phyloP scores from a whole-genome alignment of 2,888 invertebrate genomes.

The Euplexia lucipara region DNA sequence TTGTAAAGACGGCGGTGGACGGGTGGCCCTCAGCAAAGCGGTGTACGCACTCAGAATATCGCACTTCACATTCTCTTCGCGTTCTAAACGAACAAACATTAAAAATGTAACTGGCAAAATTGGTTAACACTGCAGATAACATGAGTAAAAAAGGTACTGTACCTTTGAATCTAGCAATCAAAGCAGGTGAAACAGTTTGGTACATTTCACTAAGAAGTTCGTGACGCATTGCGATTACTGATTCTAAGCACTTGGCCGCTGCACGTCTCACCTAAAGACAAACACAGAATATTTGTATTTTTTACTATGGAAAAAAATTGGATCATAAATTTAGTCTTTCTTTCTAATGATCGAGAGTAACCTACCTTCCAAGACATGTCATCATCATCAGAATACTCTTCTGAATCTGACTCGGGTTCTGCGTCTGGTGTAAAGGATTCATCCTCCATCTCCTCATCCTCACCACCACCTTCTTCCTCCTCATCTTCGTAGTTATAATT shows the following conservation, averaged over 20 bases:
- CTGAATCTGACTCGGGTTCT: slow-evolving; percentile 95
- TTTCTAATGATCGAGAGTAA: no score
- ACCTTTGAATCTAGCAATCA: slow-evolving; percentile 98
- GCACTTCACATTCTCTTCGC: slow-evolving; percentile 99
- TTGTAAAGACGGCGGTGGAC: slow-evolving; percentile 92
- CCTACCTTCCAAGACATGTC: slow-evolving; percentile 99
- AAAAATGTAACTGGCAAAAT: no score
- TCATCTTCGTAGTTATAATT: slow-evolving; percentile 99
- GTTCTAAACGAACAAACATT: slow-evolving; percentile 90
- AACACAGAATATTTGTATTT: not conserved
- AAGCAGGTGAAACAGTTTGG: slow-evolving; percentile 96
- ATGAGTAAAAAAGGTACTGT: slow-evolving; percentile 39
- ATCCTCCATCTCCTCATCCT: slow-evolving; percentile 94
- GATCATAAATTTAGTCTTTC: no score
- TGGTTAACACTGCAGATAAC: not conserved
- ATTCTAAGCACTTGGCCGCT: slow-evolving; percentile 99
- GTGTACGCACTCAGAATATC: slow-evolving; percentile 99
- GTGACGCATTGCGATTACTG: slow-evolving; percentile 97
- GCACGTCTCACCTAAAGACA: slow-evolving; percentile 93
- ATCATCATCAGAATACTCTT: slow-evolving; percentile 99
- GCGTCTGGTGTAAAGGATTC: slow-evolving; percentile 93
- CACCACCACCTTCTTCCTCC: slow-evolving; percentile 93
- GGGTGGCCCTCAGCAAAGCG: slow-evolving; percentile 97
- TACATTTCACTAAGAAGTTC: slow-evolving; percentile 98
- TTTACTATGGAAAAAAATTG: no score